Percentiles rank a stretch among this genome's conserved stretches.
Evolutionary conservation across 2,888 invertebrate species (phyloP).

Genomic region (Stomorhina lunata): DNA sequence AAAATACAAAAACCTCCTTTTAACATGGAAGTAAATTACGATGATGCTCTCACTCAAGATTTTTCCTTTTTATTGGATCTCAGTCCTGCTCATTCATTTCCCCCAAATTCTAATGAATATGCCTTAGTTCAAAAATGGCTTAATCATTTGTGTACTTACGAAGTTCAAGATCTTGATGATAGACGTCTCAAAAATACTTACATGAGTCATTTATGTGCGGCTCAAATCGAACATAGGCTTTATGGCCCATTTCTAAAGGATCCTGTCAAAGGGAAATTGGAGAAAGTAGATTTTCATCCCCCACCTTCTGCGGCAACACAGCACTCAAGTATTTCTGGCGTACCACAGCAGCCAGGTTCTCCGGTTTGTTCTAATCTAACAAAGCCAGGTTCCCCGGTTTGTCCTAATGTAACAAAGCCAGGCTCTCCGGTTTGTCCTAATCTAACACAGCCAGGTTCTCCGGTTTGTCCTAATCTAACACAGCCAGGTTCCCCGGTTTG

Average conservation of each 20-base stretch:
- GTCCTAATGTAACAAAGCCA: too few relatives aligned
- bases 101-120: constrained; percentile 63
- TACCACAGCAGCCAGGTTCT: neutral
- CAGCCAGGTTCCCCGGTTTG: too few relatives aligned
- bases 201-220: constrained; percentile 72
- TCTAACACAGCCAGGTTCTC: too few relatives aligned
- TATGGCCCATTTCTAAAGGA: constrained; percentile 69
- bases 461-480: too few relatives aligned
- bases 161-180: constrained; percentile 68
- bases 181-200: constrained; percentile 73
- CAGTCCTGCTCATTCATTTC: constrained; percentile 69
- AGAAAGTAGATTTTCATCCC: constrained; percentile 67
- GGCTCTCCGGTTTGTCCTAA: too few relatives aligned
- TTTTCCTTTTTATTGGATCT: constrained; percentile 70
- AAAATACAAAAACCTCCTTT: constrained; percentile 35
- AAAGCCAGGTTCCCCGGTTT: too few relatives aligned
- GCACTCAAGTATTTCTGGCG: neutral
- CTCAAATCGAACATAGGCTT: constrained; percentile 70
- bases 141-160: constrained; percentile 69
- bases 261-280: constrained; percentile 67
- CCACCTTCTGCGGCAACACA: neutral
- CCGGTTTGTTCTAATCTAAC: too few relatives aligned
- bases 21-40: constrained; percentile 54
- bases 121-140: constrained; percentile 70
- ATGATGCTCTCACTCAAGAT: constrained; percentile 68